Base-by-base conservation (phyloP, 2,888 invertebrate genomes). In the Yponomeuta sedellus region DNA sequence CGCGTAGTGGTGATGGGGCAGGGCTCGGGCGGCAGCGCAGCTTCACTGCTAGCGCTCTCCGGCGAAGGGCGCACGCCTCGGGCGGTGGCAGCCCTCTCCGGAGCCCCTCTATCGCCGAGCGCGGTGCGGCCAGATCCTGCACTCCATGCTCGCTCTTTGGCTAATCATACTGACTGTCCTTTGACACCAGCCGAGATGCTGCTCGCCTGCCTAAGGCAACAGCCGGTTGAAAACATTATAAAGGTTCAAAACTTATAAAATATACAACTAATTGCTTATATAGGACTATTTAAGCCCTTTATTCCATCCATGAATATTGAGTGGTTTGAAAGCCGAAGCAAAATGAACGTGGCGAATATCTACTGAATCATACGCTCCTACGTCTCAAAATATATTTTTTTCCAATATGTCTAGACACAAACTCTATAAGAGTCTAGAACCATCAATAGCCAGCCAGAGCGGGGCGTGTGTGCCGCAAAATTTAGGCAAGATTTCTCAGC, bases 41-140 rank as follows among this genome's bases (percentile, higher is more conserved):
- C 96, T 1, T 92, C 95, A 40, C 91, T 95, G 68, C 77, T 96
- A 20, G 92, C 94, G 0, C 82, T 95, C 78, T 94, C 95, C 1
- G 92, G 92, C 20, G 91, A 94, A 67, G 94, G 94, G 0, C 92
- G 93, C 71, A 92, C 92, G 77, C 92, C 87, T 70, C 73, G 82
- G 28, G 95, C 95, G 0, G 92, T 96, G 19, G 93, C 95, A 10
- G 95, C 96, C 0, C 93, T 96, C 91, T 96, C 96, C 1, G 96
- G 96, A 0, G 93, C 95, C 0, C 93, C 95, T 0, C 80, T 96
- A 1, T 95, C 96, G 0, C 93, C 94, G 40, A 95, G 95, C 74
- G 94, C 95, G 0, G 87, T 94, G 1, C 94, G 95, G 72, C 83
- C 92, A 25, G 88, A 94, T 66, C 94, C 96, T 0, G 87, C 83